Evolutionary conservation across 2,888 invertebrate species (phyloP), one percentile per base, ranked within the genome.

Genomic region (Orthosia incerta): DNA sequence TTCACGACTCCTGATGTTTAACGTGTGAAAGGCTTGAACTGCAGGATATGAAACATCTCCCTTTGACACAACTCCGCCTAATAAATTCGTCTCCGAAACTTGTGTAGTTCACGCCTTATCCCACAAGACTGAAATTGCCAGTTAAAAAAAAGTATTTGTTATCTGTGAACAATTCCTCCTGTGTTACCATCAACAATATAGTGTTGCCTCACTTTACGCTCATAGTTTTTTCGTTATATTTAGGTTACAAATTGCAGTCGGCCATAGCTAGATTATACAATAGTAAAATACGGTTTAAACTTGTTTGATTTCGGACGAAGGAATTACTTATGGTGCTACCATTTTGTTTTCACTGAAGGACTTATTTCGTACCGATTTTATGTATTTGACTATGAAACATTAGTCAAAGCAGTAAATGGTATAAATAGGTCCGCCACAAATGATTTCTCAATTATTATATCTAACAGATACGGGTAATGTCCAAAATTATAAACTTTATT

Each of bases 391-490:
- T 83, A 60, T 53, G 39, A 55, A 18, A 50, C 45, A 23, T 45
- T 51, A 62, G 63, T 71, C 55, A 50, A 57, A 48, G 16, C 68
- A 60, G 31, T 59, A 45, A 60, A 62, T 66, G 53, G 69, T 67
- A 48, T 16, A 23, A 57, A 70, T 67, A 66, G 46, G 65, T 72
- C 61, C 71, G 63, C 73, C 80, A 78, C 75, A 18, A 67, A 80
- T 76, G 63, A 65, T 77, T 80, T 85, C 76, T 74, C 65, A 68
- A 71, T 60, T 61, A 60, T 79, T 75, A 74, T 63, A 48, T 86
- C 82, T 83, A 83, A 86, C 82, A 80, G 56, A 83, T 90, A 90
- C 89, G 90, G 90, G 91, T 91, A 87, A 82, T 82, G 80, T 90
- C 89, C 88, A 90, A 90, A 90, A 87, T 88, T 77, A 70, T 85